Base-by-base conservation (phyloP, 2,888 invertebrate species). In the Pristionchus mayeri region DNA sequence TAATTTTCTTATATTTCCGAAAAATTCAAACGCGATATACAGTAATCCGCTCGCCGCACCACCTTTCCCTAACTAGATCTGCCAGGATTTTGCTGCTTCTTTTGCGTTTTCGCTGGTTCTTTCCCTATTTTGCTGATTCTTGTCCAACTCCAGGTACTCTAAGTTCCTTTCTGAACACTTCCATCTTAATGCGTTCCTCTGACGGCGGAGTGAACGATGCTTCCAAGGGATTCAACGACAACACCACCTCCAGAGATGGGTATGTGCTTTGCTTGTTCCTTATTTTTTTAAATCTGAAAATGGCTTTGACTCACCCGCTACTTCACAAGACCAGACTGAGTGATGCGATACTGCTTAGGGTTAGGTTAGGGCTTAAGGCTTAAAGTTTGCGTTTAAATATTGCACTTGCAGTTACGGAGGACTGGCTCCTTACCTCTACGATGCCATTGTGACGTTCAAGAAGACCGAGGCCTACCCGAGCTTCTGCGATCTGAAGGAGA, bases 361-460 rank as follows among this genome's bases (percentile, higher is more conserved):
- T n/a, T n/a, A n/a, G n/a, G n/a, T n/a, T n/a, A n/a, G n/a, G n/a
- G n/a, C n/a, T n/a, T n/a, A n/a, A n/a, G n/a, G n/a, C n/a, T n/a
- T n/a, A n/a, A n/a, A n/a, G n/a, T n/a, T n/a, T n/a, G n/a, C n/a
- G n/a, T n/a, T n/a, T n/a, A n/a, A n/a, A n/a, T n/a, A n/a, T n/a
- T n/a, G n/a, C n/a, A n/a, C 3, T 21, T 50, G 3, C 82, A 83
- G 84, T 11, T 84, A 54, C 34, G 75, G 76, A 16, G 84, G 84
- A 24, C 34, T 78, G 57, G 16, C n/a, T 40, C 84, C 48, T 3
- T 9, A 21, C 16, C 6, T 84, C 13, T 84, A 84, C 40, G 84
- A 84, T 18, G 84, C 60, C 3, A 84, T 84, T 13, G 60, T 84
- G 21, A 16, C 21, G 9, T 84, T 48, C 76, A 84, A 78, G 40